Evolutionary conservation across 2,113 vertebrate species (phyloP).

Genomic region (Prunella fulvescens): DNA sequence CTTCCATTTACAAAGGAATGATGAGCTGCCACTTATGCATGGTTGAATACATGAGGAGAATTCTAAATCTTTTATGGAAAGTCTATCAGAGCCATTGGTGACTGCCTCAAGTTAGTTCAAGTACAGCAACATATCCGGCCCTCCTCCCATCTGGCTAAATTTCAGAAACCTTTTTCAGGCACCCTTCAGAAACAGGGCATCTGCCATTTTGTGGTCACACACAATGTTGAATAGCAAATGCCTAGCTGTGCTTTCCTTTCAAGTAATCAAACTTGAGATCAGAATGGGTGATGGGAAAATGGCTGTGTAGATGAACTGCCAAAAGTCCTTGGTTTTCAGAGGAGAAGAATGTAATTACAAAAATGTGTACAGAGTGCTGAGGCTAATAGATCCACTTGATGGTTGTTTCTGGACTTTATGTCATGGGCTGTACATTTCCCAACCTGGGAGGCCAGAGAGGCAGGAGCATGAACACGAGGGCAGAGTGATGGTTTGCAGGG

Average conservation of each 20-base stretch:
- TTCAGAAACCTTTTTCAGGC: background rate
- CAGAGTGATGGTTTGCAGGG: background rate
- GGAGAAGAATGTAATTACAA: background rate
- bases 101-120: background rate
- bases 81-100: background rate
- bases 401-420: background rate
- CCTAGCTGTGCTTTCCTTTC: background rate
- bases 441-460: background rate
- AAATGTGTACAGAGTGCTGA: background rate
- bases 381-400: background rate
- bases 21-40: background rate
- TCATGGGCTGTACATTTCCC: background rate
- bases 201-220: background rate
- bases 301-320: background rate
- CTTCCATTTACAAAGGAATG: background rate
- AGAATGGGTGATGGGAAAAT: background rate
- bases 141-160: background rate
- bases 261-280: background rate
- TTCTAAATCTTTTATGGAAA: background rate
- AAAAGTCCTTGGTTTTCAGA: background rate
- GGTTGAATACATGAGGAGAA: background rate
- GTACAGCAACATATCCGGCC: background rate
- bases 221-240: background rate
- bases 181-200: background rate
- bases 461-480: background rate